These are phyloP conservation scores for Neoascia interrupta DNA, from an alignment of 2,888 invertebrate genomes.

Conservation along the genomic window DNA sequence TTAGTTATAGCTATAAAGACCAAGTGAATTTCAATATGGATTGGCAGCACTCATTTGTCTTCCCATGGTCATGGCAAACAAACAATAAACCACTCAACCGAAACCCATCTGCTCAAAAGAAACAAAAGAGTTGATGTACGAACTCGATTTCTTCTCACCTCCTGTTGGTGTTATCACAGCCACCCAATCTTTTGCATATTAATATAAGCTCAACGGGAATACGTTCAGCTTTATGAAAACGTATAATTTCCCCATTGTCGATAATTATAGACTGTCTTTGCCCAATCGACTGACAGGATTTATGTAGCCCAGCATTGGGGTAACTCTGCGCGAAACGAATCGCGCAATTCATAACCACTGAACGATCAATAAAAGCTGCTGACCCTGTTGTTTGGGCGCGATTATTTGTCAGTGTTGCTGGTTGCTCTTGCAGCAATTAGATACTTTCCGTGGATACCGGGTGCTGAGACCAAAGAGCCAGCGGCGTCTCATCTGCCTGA, in stretches of 20 bases:
- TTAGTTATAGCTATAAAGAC: no score
- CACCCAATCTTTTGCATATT: conserved; percentile 57
- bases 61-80: no score
- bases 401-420: conserved; percentile 57
- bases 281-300: conserved; percentile 10
- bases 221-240: conserved; percentile 49
- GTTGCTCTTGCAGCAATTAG: conserved; percentile 39
- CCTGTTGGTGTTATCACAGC: conserved; percentile 1
- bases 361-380: conserved; percentile 66
- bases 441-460: conserved; percentile 32
- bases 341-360: conserved; percentile 60
- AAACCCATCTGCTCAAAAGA: neutral
- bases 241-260: conserved; percentile 52
- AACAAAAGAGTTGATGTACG: conserved; percentile 54
- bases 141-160: conserved; percentile 45
- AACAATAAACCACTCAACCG: conserved; percentile 47
- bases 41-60: no score
- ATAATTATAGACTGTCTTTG: conserved; percentile 51
- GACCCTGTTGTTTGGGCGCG: conserved; percentile 53
- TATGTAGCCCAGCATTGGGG: no score
- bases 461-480: conserved; percentile 58
- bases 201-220: conserved; percentile 66
- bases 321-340: neutral
- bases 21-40: no score
- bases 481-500: conserved; percentile 65